Conservation (phyloP, 2,113 vertebrate genomes). For the Rhadina sibilatrix region DNA sequence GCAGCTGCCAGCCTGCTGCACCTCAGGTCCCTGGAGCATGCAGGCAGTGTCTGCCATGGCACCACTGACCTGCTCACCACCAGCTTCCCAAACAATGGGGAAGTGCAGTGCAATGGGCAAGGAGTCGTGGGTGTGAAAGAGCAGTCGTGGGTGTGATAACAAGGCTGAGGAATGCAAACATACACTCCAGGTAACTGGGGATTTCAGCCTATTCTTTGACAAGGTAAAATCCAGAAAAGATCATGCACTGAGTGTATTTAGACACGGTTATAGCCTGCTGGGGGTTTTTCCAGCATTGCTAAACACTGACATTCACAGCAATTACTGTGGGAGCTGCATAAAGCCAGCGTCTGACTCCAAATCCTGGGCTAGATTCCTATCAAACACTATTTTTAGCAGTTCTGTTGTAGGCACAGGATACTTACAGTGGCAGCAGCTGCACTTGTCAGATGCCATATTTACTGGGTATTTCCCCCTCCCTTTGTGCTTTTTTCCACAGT, state of each 20-base stretch:
- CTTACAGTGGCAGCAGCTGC: neutral
- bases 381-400: neutral
- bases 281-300: neutral
- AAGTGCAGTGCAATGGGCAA: neutral
- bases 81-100: neutral
- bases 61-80: neutral
- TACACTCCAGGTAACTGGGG: neutral
- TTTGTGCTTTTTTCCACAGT: neutral
- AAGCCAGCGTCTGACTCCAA: neutral
- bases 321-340: neutral
- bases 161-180: neutral
- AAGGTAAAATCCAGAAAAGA: neutral
- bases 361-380: neutral
- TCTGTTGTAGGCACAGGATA: neutral
- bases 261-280: neutral
- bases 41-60: fast-evolving
- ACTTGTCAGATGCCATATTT: neutral
- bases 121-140: neutral
- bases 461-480: neutral
- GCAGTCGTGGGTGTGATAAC: neutral
- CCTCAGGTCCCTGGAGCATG: fast-evolving
- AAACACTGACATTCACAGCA: neutral
- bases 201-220: neutral
- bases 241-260: neutral
- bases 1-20: neutral